Evolutionary conservation across 2,888 invertebrate genomes (phyloP).

Genomic region (Drosophila niveifrons): DNA sequence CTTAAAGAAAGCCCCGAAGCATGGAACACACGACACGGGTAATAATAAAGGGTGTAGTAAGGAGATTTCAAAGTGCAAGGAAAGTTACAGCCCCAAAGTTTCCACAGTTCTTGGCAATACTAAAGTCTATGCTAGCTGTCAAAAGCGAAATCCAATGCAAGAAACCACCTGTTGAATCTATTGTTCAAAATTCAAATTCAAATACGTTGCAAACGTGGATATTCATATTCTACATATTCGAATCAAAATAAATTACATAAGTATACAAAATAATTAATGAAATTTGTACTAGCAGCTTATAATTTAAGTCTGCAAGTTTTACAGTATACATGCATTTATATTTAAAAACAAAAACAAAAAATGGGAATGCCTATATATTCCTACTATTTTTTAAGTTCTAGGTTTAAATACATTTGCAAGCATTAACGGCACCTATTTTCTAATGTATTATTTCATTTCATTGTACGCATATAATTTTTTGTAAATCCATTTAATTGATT

Average conservation of each 20-base stretch:
- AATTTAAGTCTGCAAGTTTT: conserved; percentile 61
- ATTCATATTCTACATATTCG: conserved; percentile 53
- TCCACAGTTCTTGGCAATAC: conserved; percentile 52
- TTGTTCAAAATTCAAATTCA: conserved; percentile 43
- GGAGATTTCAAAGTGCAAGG: conserved; percentile 52
- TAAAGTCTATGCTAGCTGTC: conserved; percentile 57
- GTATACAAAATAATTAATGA: conserved; percentile 40
- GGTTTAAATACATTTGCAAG: conserved; percentile 63
- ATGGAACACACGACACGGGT: conserved; percentile 1
- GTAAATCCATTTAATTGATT: conserved; percentile 70
- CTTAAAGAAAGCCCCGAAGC: not conserved
- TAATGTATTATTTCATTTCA: conserved; percentile 69
- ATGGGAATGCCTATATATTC: conserved; percentile 57
- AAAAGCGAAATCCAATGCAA: conserved; percentile 80
- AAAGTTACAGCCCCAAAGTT: conserved; percentile 49
- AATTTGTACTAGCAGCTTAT: conserved; percentile 58
- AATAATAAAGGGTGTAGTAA: not conserved
- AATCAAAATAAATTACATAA: conserved; percentile 62
- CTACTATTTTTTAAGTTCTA: conserved; percentile 63
- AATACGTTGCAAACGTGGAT: conserved; percentile 43
- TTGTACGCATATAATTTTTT: conserved; percentile 62
- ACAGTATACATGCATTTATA: conserved; percentile 74
- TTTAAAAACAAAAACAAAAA: conserved; percentile 30
- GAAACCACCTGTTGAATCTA: conserved; percentile 84
- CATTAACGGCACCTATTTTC: conserved; percentile 56